Conservation (phyloP, 2,888 invertebrate species). For the Eretmocerus hayati region DNA sequence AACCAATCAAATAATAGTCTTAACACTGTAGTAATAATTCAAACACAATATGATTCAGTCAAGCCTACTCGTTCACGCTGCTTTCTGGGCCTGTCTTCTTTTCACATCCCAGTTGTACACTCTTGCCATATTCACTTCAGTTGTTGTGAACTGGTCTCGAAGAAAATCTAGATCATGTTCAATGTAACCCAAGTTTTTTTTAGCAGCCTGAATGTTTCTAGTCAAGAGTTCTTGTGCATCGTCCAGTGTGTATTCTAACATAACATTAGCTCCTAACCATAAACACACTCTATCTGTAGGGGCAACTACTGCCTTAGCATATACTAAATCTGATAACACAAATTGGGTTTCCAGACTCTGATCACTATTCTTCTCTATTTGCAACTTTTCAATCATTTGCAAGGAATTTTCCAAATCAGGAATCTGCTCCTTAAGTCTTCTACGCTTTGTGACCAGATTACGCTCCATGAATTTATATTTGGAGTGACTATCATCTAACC, state of each 20-base stretch:
- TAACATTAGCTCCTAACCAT: constrained; percentile 88
- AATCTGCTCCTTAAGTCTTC: constrained; percentile 81
- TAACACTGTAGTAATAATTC: no score
- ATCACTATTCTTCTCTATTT: constrained; percentile 63
- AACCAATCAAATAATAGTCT: no score
- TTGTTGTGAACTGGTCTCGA: constrained; percentile 94
- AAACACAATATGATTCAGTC: no score
- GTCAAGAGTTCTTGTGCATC: constrained; percentile 81
- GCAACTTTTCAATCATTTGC: constrained; percentile 85
- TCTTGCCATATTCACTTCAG: constrained; percentile 98
- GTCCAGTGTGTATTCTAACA: constrained; percentile 90
- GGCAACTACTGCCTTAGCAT: constrained; percentile 72
- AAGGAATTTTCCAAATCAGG: constrained; percentile 90
- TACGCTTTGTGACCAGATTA: constrained; percentile 79
- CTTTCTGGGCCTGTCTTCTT: constrained; percentile 69
- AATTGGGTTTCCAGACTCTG: constrained; percentile 79
- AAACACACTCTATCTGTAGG: constrained; percentile 84
- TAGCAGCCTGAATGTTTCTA: constrained; percentile 78
- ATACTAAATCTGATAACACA: constrained; percentile 84
- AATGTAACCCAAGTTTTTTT: constrained; percentile 73
- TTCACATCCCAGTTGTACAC: constrained; percentile 99
- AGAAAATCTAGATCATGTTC: constrained; percentile 92
- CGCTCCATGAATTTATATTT: constrained; percentile 98
- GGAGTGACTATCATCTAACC: constrained; percentile 85
- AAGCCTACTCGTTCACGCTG: no score